These are phyloP conservation scores for Megalopta genalis DNA, from an alignment of 1,140 invertebrate species.

Conservation along the genomic window DNA sequence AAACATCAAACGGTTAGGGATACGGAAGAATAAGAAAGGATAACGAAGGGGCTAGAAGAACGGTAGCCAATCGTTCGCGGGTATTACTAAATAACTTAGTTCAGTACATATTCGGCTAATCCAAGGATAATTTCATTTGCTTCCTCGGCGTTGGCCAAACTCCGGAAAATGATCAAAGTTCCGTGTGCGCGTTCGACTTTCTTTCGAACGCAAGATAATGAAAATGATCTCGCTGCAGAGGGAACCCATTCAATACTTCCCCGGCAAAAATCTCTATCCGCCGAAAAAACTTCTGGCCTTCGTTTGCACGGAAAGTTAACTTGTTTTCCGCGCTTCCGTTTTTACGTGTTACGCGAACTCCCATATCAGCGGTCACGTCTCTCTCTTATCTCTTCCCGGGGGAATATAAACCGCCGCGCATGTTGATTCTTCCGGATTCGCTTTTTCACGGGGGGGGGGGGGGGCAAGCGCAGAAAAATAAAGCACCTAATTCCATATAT, in stretches of 20 bases:
- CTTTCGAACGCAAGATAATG: neutral
- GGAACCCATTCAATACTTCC: neutral
- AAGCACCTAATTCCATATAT: no score
- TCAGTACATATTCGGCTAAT: neutral
- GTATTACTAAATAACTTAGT: neutral
- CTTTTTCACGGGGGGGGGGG: neutral
- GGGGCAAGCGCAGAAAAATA: neutral
- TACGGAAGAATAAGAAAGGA: no score
- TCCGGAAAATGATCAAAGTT: neutral
- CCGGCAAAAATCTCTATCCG: neutral
- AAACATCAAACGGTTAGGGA: no score
- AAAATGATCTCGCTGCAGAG: constrained; percentile 12
- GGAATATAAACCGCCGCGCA: neutral
- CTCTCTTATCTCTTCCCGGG: neutral
- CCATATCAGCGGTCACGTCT: no score
- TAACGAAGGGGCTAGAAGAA: no score
- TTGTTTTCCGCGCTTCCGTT: neutral
- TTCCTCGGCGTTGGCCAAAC: neutral
- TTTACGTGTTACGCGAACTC: neutral
- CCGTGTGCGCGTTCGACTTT: neutral
- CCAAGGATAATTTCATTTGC: neutral
- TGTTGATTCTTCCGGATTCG: neutral
- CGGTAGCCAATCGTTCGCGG: no score
- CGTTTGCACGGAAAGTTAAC: constrained; percentile 8
- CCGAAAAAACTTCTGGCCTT: neutral